Evolutionary conservation across 2,797 vertebrate species (phyloP), one percentile per base, ranked within the genome.

Genomic region (Triplophysa yarkandensis): DNA sequence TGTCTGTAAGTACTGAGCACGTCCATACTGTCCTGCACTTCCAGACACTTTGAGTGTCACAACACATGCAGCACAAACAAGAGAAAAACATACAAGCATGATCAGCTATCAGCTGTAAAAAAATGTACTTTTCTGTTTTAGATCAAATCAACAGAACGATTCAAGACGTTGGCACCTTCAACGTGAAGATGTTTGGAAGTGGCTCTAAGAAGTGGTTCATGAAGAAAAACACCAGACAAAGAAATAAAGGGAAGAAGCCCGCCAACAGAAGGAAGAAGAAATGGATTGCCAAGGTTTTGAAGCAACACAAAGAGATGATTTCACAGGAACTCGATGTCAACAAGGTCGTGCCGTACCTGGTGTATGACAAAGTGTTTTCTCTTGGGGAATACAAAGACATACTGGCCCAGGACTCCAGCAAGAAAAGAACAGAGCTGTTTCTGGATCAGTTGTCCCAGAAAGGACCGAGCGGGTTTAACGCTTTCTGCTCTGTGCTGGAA

Each of bases 341-440:
- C 84, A 86, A 86, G 43, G 93, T 95, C 76, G 92, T 98, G 57
- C 94, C 93, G 17, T 90, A 89, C 86, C 83, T 97, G 86, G 93
- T 96, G 78, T 93, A 92, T 4, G 88, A 94, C 1, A 92, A 93
- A 70, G 89, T 95, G 66, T 95, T 98, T 89, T 95, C 96, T 50
- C 86, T 95, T 72, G 88, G 88, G 79, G 96, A 97, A 82, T 95
- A 93, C 87, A 93, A 90, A 80, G 94, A 97, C 70, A 92, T 98
- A 81, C 85, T 94, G 78, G 92, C 89, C 1, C 88, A 90, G 76
- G 91, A 93, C 41, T 86, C 92, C 84, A 87, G 66, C 75, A 85
- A 82, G 74, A 91, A 90, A 77, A 89, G 87, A 80, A 90, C 92
- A 0, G 93, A 95, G 52, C 85, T 90, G 71, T 95, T 97, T 83